phyloP scores from a whole-genome alignment of 2,797 vertebrate genomes.

The Macrochelys suwanniensis region DNA sequence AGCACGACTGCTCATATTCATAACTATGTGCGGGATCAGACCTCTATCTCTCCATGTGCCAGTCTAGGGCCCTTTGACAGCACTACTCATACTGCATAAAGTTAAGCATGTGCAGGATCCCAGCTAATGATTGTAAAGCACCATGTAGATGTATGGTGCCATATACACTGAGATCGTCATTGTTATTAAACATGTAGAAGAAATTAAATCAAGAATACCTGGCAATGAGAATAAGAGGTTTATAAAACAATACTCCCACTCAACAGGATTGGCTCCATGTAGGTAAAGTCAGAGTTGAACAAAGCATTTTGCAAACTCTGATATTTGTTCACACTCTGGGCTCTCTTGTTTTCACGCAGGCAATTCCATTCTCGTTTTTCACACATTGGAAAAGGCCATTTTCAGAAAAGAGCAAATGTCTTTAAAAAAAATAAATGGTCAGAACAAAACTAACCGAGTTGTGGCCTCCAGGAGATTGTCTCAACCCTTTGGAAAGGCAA shows the following conservation, averaged over 20 bases:
- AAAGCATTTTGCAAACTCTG: background rate
- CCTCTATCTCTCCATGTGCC: background rate
- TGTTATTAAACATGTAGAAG: background rate
- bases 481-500: constrained; percentile 25
- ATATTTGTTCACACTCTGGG: constrained; percentile 14
- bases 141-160: rapidly evolving
- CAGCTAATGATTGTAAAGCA: background rate
- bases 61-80: background rate
- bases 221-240: background rate
- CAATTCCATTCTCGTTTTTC: constrained; percentile 44
- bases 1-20: background rate
- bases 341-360: constrained; percentile 2
- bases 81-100: background rate
- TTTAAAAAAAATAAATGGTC: background rate
- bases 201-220: background rate
- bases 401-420: constrained; percentile 42
- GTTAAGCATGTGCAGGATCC: background rate
- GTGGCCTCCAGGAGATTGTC: constrained; percentile 46
- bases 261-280: background rate
- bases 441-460: constrained; percentile 49
- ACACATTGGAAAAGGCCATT: constrained; percentile 19
- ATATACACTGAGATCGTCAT: background rate
- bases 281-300: background rate
- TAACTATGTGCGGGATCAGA: background rate
- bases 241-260: background rate